Conservation (phyloP, 2,113 vertebrate species). For the Eretmochelys imbricata region DNA sequence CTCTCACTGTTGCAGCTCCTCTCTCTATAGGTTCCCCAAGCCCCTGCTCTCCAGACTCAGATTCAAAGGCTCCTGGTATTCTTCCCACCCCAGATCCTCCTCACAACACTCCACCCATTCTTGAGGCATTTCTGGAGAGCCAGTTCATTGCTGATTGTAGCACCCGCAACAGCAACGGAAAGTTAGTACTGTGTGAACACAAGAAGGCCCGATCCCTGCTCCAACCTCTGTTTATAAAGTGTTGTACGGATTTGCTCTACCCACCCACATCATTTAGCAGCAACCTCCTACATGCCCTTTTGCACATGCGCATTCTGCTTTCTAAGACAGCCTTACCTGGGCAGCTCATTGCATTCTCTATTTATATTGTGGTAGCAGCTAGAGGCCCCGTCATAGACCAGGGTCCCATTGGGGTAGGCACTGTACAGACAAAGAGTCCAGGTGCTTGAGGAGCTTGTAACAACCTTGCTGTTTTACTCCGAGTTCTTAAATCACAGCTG, state of each 20-base stretch:
- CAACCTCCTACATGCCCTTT: background rate
- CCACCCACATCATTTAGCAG: accelerated
- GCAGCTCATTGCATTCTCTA: accelerated
- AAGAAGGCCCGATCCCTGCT: background rate
- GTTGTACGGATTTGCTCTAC: background rate
- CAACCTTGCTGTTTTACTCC: accelerated
- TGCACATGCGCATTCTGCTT: background rate
- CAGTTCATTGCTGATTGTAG: background rate
- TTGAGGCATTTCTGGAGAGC: background rate
- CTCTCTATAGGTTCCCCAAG: background rate
- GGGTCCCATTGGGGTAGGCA: background rate
- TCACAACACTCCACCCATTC: background rate
- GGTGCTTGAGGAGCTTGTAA: background rate
- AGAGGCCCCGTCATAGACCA: background rate
- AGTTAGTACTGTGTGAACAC: background rate
- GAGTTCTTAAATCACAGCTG: background rate
- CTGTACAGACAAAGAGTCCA: accelerated
- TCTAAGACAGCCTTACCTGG: background rate
- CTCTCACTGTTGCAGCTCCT: background rate
- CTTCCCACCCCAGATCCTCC: background rate
- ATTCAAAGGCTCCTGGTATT: background rate
- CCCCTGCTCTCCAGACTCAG: background rate
- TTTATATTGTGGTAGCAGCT: background rate
- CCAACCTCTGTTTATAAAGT: background rate
- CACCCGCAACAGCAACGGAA: background rate